Percentiles rank a stretch among this genome's conserved stretches.
Evolutionary conservation across 1,140 invertebrate genomes (phyloP).

Genomic region (Asobara japonica): DNA sequence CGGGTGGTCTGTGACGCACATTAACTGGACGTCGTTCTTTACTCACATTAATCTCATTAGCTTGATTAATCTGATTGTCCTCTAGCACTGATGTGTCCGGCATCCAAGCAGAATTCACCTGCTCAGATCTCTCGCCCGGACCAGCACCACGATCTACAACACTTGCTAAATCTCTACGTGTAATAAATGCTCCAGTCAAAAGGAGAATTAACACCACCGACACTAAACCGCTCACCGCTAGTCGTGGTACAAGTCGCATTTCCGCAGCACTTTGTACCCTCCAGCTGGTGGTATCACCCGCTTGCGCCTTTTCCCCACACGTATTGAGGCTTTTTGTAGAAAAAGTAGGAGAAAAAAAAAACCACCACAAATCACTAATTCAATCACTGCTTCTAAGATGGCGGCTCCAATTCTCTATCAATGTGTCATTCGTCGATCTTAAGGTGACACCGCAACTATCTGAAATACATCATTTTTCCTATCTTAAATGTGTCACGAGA

Average conservation of each 20-base stretch:
- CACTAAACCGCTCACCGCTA: slow-evolving; percentile 61
- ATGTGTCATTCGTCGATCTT: background rate
- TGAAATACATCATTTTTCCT: background rate
- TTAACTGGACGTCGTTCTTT: slow-evolving; percentile 53
- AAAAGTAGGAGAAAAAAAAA: too few relatives aligned
- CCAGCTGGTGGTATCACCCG: slow-evolving; percentile 43
- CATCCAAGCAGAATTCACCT: slow-evolving; percentile 57
- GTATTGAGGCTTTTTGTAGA: slow-evolving; percentile 49
- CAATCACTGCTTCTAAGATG: background rate
- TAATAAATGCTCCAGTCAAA: slow-evolving; percentile 57
- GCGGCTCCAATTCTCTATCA: background rate
- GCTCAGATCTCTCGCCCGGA: slow-evolving; percentile 54
- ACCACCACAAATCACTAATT: too few relatives aligned
- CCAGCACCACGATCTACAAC: slow-evolving; percentile 55
- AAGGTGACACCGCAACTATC: background rate
- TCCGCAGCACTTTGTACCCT: slow-evolving; percentile 46
- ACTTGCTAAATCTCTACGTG: slow-evolving; percentile 53
- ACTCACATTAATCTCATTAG: slow-evolving; percentile 46
- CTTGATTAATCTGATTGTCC: slow-evolving; percentile 37
- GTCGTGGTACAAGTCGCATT: slow-evolving; percentile 60
- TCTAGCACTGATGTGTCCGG: slow-evolving; percentile 54
- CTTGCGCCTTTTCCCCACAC: slow-evolving; percentile 45
- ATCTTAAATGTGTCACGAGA: background rate
- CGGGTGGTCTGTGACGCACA: slow-evolving; percentile 53
- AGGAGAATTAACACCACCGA: slow-evolving; percentile 61